Conservation (phyloP, 2,888 invertebrate genomes). For the Acleris literana region DNA sequence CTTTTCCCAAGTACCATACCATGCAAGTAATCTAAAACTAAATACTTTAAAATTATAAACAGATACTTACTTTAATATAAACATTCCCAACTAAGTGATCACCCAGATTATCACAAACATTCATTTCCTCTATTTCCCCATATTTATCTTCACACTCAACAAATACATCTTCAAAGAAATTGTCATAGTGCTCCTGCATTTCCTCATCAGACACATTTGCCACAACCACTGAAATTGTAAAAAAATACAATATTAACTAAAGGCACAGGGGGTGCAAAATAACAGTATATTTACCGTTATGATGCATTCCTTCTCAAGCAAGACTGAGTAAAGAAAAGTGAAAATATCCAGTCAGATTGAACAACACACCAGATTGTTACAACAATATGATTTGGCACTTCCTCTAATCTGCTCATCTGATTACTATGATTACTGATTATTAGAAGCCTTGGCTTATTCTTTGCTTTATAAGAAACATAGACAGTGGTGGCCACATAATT, state of each 20-base stretch:
- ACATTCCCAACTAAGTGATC: conserved; percentile 99
- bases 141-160: conserved; percentile 99
- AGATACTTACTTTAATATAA: conserved; percentile 93
- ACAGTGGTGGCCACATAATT: too few species aligned
- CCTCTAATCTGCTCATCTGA: too few species aligned
- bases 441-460: too few species aligned
- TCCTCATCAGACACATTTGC: conserved; percentile 98
- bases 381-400: too few species aligned
- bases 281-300: too few species aligned
- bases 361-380: too few species aligned
- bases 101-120: conserved; percentile 99
- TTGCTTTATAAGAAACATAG: too few species aligned
- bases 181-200: conserved; percentile 99
- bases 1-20: background rate
- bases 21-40: background rate
- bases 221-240: conserved; percentile 88
- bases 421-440: too few species aligned
- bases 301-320: too few species aligned
- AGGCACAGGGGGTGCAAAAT: too few species aligned
- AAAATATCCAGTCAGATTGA: too few species aligned
- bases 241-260: background rate
- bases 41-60: background rate
- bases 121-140: conserved; percentile 99
- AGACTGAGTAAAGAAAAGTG: too few species aligned
- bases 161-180: conserved; percentile 99